Evolutionary conservation across 2,888 invertebrate genomes (phyloP).

Genomic region (Eristalis intricaria): DNA sequence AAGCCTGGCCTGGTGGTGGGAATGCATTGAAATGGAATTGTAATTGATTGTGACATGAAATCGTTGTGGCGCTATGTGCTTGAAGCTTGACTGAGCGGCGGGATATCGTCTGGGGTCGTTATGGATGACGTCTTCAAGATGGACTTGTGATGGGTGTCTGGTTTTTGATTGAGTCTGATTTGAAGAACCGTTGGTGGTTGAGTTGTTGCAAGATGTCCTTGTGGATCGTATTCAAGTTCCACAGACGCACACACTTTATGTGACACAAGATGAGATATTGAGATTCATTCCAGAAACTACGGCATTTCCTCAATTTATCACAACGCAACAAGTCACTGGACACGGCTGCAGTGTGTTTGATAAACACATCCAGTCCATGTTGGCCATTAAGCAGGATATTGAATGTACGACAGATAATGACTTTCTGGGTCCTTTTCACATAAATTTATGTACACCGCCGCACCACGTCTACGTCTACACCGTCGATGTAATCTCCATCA

Average conservation of each 20-base stretch:
- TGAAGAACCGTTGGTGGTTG: no score
- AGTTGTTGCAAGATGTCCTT: no score
- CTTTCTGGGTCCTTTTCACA: slow-evolving; percentile 1
- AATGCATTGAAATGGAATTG: slow-evolving; percentile 60
- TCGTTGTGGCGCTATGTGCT: slow-evolving; percentile 61
- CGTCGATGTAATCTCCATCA: slow-evolving; percentile 4
- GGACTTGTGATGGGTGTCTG: slow-evolving; percentile 16
- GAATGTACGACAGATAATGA: slow-evolving; percentile 4
- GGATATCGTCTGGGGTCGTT: slow-evolving; percentile 38
- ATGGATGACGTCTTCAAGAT: slow-evolving; percentile 42
- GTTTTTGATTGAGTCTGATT: not conserved
- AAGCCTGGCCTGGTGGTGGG: not conserved
- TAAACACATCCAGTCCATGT: not conserved
- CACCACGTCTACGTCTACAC: not conserved
- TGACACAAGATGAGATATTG: no score
- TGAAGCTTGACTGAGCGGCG: slow-evolving; percentile 39
- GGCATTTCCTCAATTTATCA: not conserved
- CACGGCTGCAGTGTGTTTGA: not conserved
- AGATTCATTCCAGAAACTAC: no score
- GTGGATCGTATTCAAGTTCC: no score
- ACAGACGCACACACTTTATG: no score
- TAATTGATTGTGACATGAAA: slow-evolving; percentile 71
- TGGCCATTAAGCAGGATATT: not conserved
- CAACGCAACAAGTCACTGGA: not conserved
- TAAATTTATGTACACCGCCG: not conserved